These are phyloP conservation scores for Autographa pulchrina DNA, from an alignment of 2,888 invertebrate species.

Conservation along the genomic window DNA sequence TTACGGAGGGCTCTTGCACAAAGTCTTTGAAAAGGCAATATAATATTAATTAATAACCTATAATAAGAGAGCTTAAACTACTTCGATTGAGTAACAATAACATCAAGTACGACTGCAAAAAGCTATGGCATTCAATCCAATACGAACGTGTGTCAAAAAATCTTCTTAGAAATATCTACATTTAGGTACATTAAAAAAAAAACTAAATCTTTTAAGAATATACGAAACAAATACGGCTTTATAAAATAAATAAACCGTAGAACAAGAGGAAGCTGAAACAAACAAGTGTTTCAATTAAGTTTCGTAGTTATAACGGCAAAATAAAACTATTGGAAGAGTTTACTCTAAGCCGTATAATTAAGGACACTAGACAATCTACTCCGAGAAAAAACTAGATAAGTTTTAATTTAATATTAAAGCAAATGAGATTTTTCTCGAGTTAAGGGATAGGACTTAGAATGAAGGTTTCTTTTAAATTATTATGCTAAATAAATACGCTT, in stretches of 20 bases:
- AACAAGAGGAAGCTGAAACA: slow-evolving; percentile 52
- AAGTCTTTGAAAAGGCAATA: too few species aligned
- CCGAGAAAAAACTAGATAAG: slow-evolving; percentile 51
- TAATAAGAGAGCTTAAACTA: too few species aligned
- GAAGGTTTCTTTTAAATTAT: neutral
- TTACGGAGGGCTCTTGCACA: too few species aligned
- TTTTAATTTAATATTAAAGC: slow-evolving; percentile 60
- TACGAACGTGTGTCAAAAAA: too few species aligned
- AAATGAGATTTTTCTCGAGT: slow-evolving; percentile 58
- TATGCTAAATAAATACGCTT: neutral
- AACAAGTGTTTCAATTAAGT: slow-evolving; percentile 64
- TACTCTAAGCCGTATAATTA: slow-evolving; percentile 60
- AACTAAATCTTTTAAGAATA: neutral
- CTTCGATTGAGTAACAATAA: too few species aligned
- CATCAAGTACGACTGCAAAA: too few species aligned
- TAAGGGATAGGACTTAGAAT: slow-evolving; percentile 40
- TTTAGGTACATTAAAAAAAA: too few species aligned
- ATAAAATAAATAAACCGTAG: slow-evolving; percentile 32
- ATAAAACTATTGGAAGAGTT: slow-evolving; percentile 59
- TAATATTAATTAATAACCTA: too few species aligned
- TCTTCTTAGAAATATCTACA: neutral
- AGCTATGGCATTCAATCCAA: too few species aligned
- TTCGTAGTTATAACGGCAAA: slow-evolving; percentile 59
- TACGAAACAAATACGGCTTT: slow-evolving; percentile 16
- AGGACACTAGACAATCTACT: slow-evolving; percentile 53